Conservation (phyloP, 92 coral and sea anemone genomes). For the Plumapathes pennacea region DNA sequence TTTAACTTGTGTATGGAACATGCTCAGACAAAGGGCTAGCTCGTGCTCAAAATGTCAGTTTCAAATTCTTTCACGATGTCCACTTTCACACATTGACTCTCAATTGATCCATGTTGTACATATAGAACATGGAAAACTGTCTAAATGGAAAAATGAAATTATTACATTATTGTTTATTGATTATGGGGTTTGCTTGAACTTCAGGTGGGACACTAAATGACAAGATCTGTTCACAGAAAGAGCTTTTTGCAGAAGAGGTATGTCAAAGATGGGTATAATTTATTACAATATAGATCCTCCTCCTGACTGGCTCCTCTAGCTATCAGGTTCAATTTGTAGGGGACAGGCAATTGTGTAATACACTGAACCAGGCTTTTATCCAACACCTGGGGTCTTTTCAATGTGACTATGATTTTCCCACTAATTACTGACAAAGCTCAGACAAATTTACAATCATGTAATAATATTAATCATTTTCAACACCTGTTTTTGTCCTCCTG, state of each 20-base stretch:
- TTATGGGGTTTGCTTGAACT: not conserved
- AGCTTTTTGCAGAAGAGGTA: constrained; percentile 90
- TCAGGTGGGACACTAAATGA: constrained; percentile 97
- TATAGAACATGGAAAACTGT: too few species aligned
- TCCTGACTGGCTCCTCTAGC: too few species aligned
- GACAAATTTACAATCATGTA: not conserved
- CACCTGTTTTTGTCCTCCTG: not conserved
- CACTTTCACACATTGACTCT: too few species aligned
- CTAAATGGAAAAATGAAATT: too few species aligned
- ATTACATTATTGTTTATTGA: too few species aligned
- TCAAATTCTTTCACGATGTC: too few species aligned
- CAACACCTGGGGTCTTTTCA: too few species aligned
- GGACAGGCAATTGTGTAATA: not conserved
- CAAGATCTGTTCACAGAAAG: constrained; percentile 71
- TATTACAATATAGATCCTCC: too few species aligned
- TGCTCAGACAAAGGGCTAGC: too few species aligned
- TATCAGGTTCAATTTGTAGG: not conserved
- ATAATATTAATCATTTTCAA: not conserved
- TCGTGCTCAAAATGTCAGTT: too few species aligned
- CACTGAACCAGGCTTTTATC: not conserved
- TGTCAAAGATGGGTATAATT: not conserved
- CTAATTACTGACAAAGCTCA: not conserved
- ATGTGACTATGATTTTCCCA: not conserved
- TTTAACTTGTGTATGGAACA: too few species aligned
- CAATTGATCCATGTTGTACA: too few species aligned